These are phyloP conservation scores for Pristionchus fissidentatus DNA, from an alignment of 2,888 invertebrate genomes.

Conservation along the genomic window DNA sequence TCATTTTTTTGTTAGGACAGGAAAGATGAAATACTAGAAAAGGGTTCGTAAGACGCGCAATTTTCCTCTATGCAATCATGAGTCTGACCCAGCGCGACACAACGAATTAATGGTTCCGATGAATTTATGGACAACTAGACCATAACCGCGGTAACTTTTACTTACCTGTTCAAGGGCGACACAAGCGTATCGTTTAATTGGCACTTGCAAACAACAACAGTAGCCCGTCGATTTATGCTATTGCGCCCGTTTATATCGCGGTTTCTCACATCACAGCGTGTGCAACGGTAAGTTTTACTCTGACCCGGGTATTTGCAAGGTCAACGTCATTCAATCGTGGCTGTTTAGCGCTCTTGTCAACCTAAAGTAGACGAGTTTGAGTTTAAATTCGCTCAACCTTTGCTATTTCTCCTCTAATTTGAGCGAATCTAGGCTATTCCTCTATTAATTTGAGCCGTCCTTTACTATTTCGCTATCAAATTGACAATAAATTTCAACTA, in stretches of 20 bases:
- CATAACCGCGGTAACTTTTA: background rate
- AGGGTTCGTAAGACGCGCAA: no score
- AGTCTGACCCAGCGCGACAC: constrained; percentile 3
- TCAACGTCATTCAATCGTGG: no score
- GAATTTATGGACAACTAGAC: background rate
- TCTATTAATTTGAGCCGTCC: no score
- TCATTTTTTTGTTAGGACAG: no score
- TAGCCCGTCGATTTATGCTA: background rate
- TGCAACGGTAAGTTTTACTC: background rate
- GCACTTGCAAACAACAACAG: background rate
- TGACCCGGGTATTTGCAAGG: no score
- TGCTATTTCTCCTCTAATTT: background rate
- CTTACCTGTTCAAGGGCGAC: background rate
- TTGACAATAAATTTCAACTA: no score
- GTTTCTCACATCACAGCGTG: background rate
- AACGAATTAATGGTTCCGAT: background rate
- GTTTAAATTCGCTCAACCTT: no score
- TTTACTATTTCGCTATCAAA: no score
- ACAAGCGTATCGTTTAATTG: background rate
- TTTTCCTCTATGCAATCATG: background rate
- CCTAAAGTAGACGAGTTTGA: no score
- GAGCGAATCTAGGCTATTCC: background rate
- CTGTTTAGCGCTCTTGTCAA: no score
- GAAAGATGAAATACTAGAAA: no score
- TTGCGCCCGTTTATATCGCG: background rate